These are phyloP conservation scores for Dione vanillae DNA, from an alignment of 2,888 invertebrate species.

Conservation along the genomic window DNA sequence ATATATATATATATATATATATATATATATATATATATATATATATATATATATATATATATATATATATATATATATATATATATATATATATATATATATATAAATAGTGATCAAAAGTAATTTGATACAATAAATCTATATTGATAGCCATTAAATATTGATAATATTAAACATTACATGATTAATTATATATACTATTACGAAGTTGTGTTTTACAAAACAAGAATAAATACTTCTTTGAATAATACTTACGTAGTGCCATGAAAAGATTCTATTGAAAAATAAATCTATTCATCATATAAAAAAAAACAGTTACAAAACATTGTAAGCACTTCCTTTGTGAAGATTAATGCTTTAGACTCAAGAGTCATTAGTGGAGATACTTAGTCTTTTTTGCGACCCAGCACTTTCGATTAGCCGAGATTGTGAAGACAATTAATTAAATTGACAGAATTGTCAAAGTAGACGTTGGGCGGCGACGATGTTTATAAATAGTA, in stretches of 20 bases:
- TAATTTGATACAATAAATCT: no score
- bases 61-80: no score
- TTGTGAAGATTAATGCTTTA: constrained; percentile 40
- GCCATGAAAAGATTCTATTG: constrained; percentile 13
- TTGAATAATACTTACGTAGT: constrained; percentile 10
- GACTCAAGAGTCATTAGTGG: constrained; percentile 35
- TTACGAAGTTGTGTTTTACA: background rate
- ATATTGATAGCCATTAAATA: no score
- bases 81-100: no score
- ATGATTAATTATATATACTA: background rate
- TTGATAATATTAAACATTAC: no score
- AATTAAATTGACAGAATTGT: constrained; percentile 28
- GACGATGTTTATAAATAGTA: background rate
- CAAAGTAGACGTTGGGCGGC: background rate
- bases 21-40: no score
- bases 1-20: no score
- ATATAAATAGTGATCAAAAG: no score
- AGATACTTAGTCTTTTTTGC: constrained; percentile 28
- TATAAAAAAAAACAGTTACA: constrained; percentile 26
- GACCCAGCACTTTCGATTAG: constrained; percentile 29
- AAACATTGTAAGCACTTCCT: constrained; percentile 33
- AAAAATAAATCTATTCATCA: constrained; percentile 22
- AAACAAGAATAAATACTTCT: background rate
- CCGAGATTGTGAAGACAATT: constrained; percentile 29
- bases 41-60: no score